Evolutionary conservation across 2,797 vertebrate genomes (phyloP), one percentile per base, ranked within the genome.

Genomic region (Chromis chromis): DNA sequence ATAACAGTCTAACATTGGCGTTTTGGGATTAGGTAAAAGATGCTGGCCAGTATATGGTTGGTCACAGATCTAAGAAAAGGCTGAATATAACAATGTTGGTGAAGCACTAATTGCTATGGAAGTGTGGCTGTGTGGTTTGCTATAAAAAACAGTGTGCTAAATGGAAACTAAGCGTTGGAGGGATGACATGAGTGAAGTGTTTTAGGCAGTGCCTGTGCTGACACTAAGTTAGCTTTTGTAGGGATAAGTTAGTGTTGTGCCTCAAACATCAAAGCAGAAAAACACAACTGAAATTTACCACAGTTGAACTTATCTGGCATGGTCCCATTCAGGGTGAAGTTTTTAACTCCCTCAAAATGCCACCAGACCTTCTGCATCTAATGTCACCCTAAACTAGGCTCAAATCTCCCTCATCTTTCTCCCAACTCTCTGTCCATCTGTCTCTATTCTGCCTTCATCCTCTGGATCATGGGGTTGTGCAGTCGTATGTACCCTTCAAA

Each of bases 401-500:
- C 44, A 64, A 40, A 66, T 70, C n/a, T 84, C 60, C 56, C 22
- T 71, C 76, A 68, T 85, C 40, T 69, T 39, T 69, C 50, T 70
- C 40, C 48, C 36, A 78, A 25, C 28, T 56, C 72, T 70, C 72
- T 67, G 57, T 81, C 80, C 75, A 77, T 86, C 79, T 36, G 67
- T 84, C 65, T 69, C 70, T 64, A 49, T 72, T 64, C 74, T 69
- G 57, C 33, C 60, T 72, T 84, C 85, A 83, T 88, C 65, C 76
- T 81, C 52, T 36, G 76, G 67, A 82, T 85, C 82, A 70, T 39
- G 78, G 78, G 64, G 78, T 68, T 85, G 74, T 69, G 83, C 76
- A 70, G 78, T 59, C 67, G 65, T 74, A 80, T 85, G 85, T 71
- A 81, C 76, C 76, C 86, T 85, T 82, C 76, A 84, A 52, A 81